Evolutionary conservation across 2,797 vertebrate species (phyloP), one percentile per base, ranked within the genome.

Genomic region (Sparus aurata): DNA sequence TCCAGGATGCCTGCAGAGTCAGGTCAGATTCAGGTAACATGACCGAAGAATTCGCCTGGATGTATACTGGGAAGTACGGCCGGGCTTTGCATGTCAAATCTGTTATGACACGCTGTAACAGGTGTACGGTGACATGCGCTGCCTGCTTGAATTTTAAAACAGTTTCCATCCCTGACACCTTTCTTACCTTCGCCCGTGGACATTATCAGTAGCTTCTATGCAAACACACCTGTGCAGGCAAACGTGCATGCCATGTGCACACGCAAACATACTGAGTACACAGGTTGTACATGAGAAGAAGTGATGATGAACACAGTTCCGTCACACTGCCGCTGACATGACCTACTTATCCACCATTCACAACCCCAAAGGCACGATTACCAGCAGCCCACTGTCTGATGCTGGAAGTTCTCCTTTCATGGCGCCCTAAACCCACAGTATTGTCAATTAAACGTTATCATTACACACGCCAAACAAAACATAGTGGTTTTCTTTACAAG

Each of bases 201-300:
- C 62, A 22, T 7, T 12, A 20, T 53, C n/a, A 12, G 1, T 6
- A 62, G 43, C 18, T 16, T 27, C 18, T 34, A n/a, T 38, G 66
- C 71, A 83, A 82, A 82, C 50, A 75, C 60, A 63, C 67, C 71
- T 74, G 46, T 46, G 34, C 75, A 82, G 5, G 68, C 61, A 69
- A 43, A 52, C 8, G 16, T 22, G 25, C 12, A 25, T 15, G 9
- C 22, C 52, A 58, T 60, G 46, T 23, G 22, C 27, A 58, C n/a
- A 30, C 9, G 10, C 54, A 63, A 67, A 79, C 69, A 73, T 10
- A 45, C 45, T 46, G n/a, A 45, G 12, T 11, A 16, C 38, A 61
- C 30, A 34, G 47, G 10, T 38, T 22, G 4, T 23, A 16, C 4
- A 17, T n/a, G 34, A 22, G 18, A 25, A 41, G n/a, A 30, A 30